phyloP scores from a whole-genome alignment of 2,113 vertebrate genomes.

The Zosterops pallidus region DNA sequence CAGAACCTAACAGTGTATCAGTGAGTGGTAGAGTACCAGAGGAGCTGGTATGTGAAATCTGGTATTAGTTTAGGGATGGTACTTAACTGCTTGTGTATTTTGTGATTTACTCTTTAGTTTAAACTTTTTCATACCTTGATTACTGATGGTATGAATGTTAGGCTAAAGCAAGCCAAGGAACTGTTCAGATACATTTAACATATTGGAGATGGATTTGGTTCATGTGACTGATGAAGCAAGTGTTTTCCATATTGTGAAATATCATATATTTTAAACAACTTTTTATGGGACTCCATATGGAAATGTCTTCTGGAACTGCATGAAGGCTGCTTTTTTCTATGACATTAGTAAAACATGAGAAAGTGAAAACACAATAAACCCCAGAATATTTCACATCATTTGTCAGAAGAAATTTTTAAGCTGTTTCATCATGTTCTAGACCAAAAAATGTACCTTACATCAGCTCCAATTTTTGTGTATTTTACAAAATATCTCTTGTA shows the following conservation, averaged over 20 bases:
- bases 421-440: background rate
- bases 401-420: background rate
- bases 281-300: background rate
- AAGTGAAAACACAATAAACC: background rate
- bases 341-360: background rate
- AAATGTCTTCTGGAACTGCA: background rate
- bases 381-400: background rate
- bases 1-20: background rate
- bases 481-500: background rate
- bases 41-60: background rate
- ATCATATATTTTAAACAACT: background rate
- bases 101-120: background rate
- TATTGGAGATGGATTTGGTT: background rate
- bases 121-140: background rate
- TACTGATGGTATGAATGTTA: background rate
- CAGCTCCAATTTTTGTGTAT: background rate
- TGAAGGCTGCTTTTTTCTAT: background rate
- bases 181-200: background rate
- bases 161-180: background rate
- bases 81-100: background rate
- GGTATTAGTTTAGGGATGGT: background rate
- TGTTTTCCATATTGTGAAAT: background rate
- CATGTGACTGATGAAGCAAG: background rate
- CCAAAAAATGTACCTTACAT: background rate
- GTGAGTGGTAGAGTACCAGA: background rate